Percentiles rank a stretch among this genome's conserved stretches.
Conservation (phyloP, 2,113 vertebrate species). For the Castor canadensis region DNA sequence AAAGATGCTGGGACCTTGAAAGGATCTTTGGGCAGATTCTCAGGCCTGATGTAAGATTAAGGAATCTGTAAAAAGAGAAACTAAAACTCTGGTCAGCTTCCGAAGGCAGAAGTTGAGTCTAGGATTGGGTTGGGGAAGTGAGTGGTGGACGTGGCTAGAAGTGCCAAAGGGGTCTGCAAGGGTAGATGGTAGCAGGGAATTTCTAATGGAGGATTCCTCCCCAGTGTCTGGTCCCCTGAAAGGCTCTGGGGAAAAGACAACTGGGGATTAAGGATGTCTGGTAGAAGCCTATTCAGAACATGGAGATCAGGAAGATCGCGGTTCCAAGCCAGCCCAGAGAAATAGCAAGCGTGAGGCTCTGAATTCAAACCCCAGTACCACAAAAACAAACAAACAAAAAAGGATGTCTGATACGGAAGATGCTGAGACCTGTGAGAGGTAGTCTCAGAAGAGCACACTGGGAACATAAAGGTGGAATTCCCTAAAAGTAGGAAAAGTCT, state of each 20-base stretch:
- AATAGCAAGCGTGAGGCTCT: too few relatives aligned
- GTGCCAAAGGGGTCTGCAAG: background rate
- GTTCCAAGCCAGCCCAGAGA: too few relatives aligned
- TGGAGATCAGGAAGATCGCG: too few relatives aligned
- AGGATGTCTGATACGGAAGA: background rate
- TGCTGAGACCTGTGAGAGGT: background rate
- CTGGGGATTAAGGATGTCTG: background rate
- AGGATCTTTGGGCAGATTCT: background rate
- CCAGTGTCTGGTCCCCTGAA: background rate
- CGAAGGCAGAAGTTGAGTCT: conserved; percentile 30
- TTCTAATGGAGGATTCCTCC: background rate
- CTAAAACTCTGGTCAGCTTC: background rate
- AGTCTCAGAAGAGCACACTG: background rate
- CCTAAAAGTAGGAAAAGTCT: background rate
- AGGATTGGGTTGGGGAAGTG: background rate
- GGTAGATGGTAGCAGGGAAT: background rate
- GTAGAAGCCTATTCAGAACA: too few relatives aligned
- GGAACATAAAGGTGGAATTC: background rate
- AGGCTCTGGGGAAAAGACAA: background rate
- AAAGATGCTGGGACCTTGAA: background rate
- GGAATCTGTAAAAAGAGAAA: background rate
- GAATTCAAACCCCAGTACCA: too few relatives aligned
- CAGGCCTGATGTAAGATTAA: background rate
- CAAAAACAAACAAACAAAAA: too few relatives aligned
- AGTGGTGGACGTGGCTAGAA: background rate